phyloP scores from a whole-genome alignment of 2,888 invertebrate species.

The Cotesia congregata region DNA sequence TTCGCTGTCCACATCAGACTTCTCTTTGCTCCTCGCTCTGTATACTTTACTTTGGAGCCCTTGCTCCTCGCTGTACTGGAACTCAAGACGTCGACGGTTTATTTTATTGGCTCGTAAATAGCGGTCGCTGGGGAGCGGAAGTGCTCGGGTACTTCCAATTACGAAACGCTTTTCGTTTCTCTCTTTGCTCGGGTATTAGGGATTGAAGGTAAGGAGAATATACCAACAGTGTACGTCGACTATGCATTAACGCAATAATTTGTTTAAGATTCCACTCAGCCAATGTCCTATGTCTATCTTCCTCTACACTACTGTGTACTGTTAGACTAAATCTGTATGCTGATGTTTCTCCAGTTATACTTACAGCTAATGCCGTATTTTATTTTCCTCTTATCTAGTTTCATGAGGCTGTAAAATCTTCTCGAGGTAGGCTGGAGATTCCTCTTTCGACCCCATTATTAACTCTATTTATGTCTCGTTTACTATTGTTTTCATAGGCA shows the following conservation, averaged over 20 bases:
- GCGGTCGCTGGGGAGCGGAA: constrained; percentile 60
- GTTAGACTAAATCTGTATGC: constrained; percentile 2
- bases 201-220: constrained; percentile 7
- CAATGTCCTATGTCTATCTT: background rate
- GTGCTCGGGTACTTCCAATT: constrained; percentile 56
- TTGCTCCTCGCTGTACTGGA: background rate
- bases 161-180: constrained; percentile 53
- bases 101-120: constrained; percentile 67
- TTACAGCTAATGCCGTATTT: background rate
- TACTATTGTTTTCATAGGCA: background rate
- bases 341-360: background rate
- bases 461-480: background rate
- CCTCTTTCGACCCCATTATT: background rate
- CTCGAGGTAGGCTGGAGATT: background rate
- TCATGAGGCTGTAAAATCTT: background rate
- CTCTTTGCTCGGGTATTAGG: constrained; percentile 31
- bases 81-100: constrained; percentile 48
- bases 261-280: constrained; percentile 43
- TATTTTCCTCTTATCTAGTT: background rate
- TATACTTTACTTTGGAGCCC: too few relatives aligned
- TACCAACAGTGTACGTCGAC: constrained; percentile 14
- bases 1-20: background rate
- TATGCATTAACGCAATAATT: constrained; percentile 51
- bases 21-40: constrained; percentile 4
- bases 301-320: background rate